These are phyloP conservation scores for Bombycilla garrulus DNA, from an alignment of 2,113 vertebrate species.

Conservation along the genomic window DNA sequence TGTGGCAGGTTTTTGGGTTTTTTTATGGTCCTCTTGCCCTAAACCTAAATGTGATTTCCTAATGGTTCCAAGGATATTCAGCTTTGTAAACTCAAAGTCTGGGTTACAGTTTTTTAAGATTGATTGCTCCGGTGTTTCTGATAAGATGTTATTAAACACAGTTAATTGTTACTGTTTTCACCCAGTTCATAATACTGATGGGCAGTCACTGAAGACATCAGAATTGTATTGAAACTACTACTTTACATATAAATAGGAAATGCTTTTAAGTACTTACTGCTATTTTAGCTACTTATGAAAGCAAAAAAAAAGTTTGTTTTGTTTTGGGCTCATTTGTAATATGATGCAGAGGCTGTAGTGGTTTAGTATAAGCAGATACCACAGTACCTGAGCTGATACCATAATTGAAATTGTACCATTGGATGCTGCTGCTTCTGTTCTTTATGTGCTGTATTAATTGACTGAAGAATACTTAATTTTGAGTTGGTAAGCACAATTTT, in stretches of 20 bases:
- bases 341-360: neutral
- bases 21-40: neutral
- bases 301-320: neutral
- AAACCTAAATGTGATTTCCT: neutral
- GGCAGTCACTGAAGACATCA: neutral
- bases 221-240: neutral
- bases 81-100: neutral
- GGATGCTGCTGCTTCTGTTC: neutral
- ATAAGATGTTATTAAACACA: neutral
- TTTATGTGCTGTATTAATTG: neutral
- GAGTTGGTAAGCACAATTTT: neutral
- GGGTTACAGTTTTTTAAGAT: neutral
- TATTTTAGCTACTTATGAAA: neutral
- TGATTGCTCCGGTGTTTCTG: neutral
- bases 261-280: neutral
- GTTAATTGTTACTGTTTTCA: neutral
- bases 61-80: neutral
- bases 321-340: neutral
- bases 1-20: neutral
- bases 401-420: neutral
- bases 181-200: neutral
- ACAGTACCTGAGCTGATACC: neutral
- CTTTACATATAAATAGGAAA: neutral
- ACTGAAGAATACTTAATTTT: neutral
- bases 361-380: neutral